Evolutionary conservation across 2,797 vertebrate species (phyloP), one percentile per base, ranked within the genome.

Genomic region (Poeciliopsis paucimaculata): DNA sequence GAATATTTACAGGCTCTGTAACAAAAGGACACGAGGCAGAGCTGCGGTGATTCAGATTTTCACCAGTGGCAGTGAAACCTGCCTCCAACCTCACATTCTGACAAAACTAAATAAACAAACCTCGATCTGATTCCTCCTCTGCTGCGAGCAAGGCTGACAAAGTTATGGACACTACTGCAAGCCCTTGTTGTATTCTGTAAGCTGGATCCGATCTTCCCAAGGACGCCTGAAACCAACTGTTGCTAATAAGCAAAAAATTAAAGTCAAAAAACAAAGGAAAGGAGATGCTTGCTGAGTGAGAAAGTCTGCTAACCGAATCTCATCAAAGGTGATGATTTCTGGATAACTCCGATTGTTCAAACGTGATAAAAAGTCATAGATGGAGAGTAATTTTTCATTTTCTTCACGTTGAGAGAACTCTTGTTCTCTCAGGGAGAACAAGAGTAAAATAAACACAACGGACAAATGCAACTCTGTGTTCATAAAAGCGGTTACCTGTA

Each of bases 361-460:
- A 23, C 41, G 23, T 20, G 23, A 68, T 12, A 68, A 49, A 64
- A 73, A 5, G 20, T 46, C 31, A 20, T n/a, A 5, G 39, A 46
- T 8, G n/a, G 26, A 31, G 20, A 70, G 28, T 47, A 49, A 76
- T 76, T 82, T 43, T 51, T 39, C 16, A 73, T 75, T 62, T 47
- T 45, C 68, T 53, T 62, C 3, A 45, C 11, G 72, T 68, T 5
- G n/a, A n/a, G n/a, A n/a, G n/a, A n/a, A 1, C 31, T 77, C 23
- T 46, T 7, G 16, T 79, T 55, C 36, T 85, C 53, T 77, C 13
- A 39, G 60, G 76, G 71, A n/a, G n/a, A n/a, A n/a, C n/a, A n/a
- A n/a, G 8, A 11, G 57, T 31, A 10, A 75, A 74, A 77, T 34
- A 57, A 80, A 84, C 74, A 66, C 68, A 13, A 36, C 53, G 9